Percentiles rank a stretch among this genome's conserved stretches.
Evolutionary conservation across 1,140 invertebrate species (phyloP).

Genomic region (Lanistes nyassanus): DNA sequence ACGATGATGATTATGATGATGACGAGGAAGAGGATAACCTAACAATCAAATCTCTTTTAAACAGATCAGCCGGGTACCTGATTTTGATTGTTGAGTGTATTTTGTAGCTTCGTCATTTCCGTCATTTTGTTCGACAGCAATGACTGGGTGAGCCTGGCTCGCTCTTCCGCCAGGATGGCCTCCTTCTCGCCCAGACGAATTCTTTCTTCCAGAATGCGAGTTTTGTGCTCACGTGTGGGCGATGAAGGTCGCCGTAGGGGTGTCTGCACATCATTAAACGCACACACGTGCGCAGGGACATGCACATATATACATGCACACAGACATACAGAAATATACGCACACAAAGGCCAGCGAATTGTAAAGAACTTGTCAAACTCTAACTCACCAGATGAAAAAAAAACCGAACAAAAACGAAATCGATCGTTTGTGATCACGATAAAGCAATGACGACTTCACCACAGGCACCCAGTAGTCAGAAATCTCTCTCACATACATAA

Average conservation of each 20-base stretch:
- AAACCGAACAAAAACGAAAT: no score
- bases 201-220: conserved; percentile 40
- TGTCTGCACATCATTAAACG: neutral
- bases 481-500: no score
- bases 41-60: no score
- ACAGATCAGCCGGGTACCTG: conserved; percentile 54
- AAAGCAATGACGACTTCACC: no score
- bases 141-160: conserved; percentile 37
- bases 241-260: conserved; percentile 16
- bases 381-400: neutral
- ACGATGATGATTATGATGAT: neutral
- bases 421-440: no score
- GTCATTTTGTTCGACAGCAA: conserved; percentile 48
- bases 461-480: no score
- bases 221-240: conserved; percentile 30
- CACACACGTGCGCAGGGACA: neutral
- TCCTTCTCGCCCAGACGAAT: conserved; percentile 42
- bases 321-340: conserved; percentile 12
- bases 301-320: neutral
- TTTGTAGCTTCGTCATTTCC: conserved; percentile 57
- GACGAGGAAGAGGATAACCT: no score
- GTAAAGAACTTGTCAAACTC: neutral
- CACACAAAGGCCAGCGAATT: neutral
- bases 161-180: conserved; percentile 42
- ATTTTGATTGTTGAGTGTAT: conserved; percentile 53